Conservation (phyloP, 2,113 vertebrate genomes). For the Barnardius zonarius region DNA sequence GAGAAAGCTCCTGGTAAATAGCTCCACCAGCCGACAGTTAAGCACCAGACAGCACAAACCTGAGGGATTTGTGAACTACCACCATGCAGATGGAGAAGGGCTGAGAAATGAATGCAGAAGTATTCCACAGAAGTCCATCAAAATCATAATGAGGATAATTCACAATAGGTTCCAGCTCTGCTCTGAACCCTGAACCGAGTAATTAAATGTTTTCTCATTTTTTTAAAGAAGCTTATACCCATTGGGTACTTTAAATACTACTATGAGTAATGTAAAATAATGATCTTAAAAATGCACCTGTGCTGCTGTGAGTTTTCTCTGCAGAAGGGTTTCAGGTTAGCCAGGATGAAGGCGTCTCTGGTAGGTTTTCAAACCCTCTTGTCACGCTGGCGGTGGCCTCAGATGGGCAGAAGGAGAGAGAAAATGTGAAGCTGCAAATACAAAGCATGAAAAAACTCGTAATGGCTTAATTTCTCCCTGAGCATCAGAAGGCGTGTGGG, state of each 20-base stretch:
- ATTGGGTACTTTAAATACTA: background rate
- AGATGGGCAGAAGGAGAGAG: slow-evolving; percentile 19
- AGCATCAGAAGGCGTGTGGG: background rate
- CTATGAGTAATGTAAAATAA: background rate
- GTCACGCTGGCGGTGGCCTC: background rate
- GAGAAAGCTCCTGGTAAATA: background rate
- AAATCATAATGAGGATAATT: background rate
- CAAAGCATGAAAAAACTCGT: rapidly evolving
- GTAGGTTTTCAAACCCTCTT: background rate
- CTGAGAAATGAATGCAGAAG: background rate
- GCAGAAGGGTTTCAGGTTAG: background rate
- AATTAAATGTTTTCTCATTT: background rate
- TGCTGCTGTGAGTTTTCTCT: background rate
- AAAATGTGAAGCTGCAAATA: background rate
- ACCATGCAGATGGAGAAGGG: background rate
- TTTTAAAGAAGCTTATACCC: background rate
- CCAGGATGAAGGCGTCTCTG: background rate
- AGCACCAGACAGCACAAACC: background rate
- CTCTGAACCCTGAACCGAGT: background rate
- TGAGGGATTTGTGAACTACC: background rate
- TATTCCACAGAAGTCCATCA: background rate
- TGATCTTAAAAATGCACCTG: background rate
- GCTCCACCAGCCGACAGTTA: background rate
- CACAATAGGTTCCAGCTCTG: background rate
- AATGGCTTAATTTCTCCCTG: background rate